Evolutionary conservation across 53 echinoderm and acorn worm species (phyloP).

Genomic region (Echinarachnius parma): DNA sequence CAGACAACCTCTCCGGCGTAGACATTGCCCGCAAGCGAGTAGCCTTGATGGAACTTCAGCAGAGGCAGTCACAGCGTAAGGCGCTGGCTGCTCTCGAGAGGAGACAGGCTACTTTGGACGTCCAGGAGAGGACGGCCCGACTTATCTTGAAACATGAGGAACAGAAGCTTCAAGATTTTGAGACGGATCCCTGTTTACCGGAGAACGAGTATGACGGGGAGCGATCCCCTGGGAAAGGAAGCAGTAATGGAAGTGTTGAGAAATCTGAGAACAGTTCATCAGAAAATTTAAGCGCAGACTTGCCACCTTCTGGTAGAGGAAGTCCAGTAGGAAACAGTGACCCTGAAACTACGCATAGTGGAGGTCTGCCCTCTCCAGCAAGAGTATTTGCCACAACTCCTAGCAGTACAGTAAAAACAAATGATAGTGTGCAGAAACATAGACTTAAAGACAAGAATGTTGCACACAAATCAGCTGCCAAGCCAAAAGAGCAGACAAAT

Average conservation of each 20-base stretch:
- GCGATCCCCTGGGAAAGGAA: slow-evolving; percentile 20
- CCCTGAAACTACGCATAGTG: slow-evolving; percentile 16
- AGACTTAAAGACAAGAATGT: too few species aligned
- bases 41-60: slow-evolving; percentile 68
- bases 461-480: neutral
- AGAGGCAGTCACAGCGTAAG: slow-evolving; percentile 69
- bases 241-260: neutral
- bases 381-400: slow-evolving; percentile 1
- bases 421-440: too few species aligned
- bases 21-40: slow-evolving; percentile 74
- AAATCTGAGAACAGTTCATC: slow-evolving; percentile 12
- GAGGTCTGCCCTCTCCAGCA: neutral
- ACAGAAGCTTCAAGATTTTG: slow-evolving; percentile 79
- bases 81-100: slow-evolving; percentile 65
- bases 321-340: slow-evolving; percentile 38
- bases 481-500: neutral
- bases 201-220: neutral
- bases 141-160: slow-evolving; percentile 83
- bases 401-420: too few species aligned
- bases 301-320: slow-evolving; percentile 26
- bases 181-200: slow-evolving; percentile 42
- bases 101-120: slow-evolving; percentile 65
- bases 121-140: slow-evolving; percentile 61
- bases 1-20: slow-evolving; percentile 37
- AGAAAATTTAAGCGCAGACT: slow-evolving; percentile 23